phyloP scores from a whole-genome alignment of 1,140 invertebrate species.

The Paralvinella palmiformis region DNA sequence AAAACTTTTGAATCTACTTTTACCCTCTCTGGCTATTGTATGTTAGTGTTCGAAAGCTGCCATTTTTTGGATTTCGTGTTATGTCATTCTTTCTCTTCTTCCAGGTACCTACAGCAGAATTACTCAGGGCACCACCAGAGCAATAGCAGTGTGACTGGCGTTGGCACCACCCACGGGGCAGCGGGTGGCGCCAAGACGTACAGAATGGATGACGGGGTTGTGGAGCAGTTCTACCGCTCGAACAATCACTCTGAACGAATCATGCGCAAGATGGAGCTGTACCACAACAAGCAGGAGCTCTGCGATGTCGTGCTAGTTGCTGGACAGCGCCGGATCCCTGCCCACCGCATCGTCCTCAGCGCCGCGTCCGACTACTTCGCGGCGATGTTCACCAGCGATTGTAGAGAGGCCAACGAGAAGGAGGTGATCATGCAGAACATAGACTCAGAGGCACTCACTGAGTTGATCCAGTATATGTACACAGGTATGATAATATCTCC shows the following conservation, averaged over 20 bases:
- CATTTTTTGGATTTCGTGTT: no score
- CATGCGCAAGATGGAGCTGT: constrained; percentile 67
- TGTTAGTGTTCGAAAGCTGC: no score
- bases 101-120: no score
- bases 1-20: no score
- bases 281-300: constrained; percentile 21
- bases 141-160: no score
- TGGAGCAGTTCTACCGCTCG: constrained; percentile 73
- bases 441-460: constrained; percentile 73
- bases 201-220: no score
- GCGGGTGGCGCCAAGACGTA: no score
- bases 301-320: constrained; percentile 43
- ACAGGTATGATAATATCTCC: constrained; percentile 67
- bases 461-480: constrained; percentile 82
- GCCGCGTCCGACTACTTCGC: constrained; percentile 90
- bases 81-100: no score
- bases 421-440: constrained; percentile 79
- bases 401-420: constrained; percentile 74
- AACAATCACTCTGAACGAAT: constrained; percentile 73
- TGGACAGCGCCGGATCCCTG: constrained; percentile 58
- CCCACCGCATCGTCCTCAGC: constrained; percentile 71
- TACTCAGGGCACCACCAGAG: no score
- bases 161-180: no score
- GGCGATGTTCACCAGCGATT: constrained; percentile 85
- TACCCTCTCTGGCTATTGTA: no score